phyloP scores from a whole-genome alignment of 2,888 invertebrate species.

The Epinotia ramella region DNA sequence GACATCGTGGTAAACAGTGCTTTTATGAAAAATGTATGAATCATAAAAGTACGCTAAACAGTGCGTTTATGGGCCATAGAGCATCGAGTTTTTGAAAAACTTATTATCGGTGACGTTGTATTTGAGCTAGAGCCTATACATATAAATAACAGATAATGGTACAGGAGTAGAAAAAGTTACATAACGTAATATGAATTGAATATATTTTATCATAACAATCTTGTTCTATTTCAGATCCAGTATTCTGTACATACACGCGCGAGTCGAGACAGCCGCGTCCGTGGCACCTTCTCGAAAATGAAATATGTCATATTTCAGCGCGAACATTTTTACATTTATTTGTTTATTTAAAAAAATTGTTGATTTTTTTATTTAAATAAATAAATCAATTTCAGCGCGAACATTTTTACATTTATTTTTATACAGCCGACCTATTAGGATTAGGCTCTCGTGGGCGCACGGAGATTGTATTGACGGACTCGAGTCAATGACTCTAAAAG shows the following conservation, averaged over 20 bases:
- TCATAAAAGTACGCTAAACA: no score
- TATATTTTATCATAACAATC: background rate
- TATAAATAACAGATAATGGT: no score
- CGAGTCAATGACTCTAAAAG: slow-evolving; percentile 24
- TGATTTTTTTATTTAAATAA: no score
- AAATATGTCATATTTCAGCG: slow-evolving; percentile 41
- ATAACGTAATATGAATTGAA: background rate
- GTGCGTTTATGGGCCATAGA: no score
- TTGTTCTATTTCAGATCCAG: slow-evolving; percentile 53
- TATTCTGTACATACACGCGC: slow-evolving; percentile 47
- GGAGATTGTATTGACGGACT: slow-evolving; percentile 25
- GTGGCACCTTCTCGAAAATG: background rate
- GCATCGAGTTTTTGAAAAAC: no score
- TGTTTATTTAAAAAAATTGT: no score
- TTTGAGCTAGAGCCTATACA: no score
- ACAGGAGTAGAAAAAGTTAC: no score
- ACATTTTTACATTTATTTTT: slow-evolving; percentile 48
- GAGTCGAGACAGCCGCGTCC: slow-evolving; percentile 15
- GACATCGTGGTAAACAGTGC: no score
- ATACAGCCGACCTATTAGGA: slow-evolving; percentile 44
- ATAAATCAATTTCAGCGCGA: slow-evolving; percentile 25
- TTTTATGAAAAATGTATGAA: no score
- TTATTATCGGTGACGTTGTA: no score
- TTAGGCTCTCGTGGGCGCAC: slow-evolving; percentile 19
- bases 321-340: slow-evolving; percentile 46